phyloP scores from a whole-genome alignment of 2,113 vertebrate species.

The Clarias macrocephalus region DNA sequence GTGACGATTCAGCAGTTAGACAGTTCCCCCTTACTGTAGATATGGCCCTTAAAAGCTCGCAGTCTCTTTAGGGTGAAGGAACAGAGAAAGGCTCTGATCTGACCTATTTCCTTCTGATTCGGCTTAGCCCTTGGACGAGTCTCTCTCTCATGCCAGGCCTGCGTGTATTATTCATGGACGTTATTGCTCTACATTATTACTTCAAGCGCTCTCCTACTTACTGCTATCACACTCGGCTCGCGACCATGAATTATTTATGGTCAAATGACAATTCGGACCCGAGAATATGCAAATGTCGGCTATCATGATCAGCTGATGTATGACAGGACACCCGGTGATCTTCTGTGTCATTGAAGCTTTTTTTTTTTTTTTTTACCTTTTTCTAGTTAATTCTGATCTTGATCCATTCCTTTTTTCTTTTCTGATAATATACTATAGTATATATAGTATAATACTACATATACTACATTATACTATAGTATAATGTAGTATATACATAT shows the following conservation, averaged over 20 bases:
- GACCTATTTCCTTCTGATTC: slow-evolving; percentile 50
- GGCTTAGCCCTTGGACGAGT: slow-evolving; percentile 35
- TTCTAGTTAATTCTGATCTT: slow-evolving; percentile 32
- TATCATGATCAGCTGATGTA: slow-evolving; percentile 70
- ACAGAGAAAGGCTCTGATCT: slow-evolving; percentile 8
- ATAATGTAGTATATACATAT: slow-evolving; percentile 47
- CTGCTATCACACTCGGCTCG: slow-evolving; percentile 60
- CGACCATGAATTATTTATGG: slow-evolving; percentile 70
- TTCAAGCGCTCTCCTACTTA: slow-evolving; percentile 63
- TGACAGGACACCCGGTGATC: slow-evolving; percentile 36
- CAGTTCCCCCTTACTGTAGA: neutral
- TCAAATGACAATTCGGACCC: slow-evolving; percentile 66
- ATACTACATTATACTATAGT: too few species aligned
- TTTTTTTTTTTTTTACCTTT: slow-evolving; percentile 58
- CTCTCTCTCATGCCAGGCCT: slow-evolving; percentile 46
- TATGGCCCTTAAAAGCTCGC: slow-evolving; percentile 5
- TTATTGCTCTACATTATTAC: slow-evolving; percentile 63
- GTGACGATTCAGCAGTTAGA: neutral
- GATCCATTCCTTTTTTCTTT: too few species aligned
- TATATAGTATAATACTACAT: too few species aligned
- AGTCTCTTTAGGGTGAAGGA: slow-evolving; percentile 29
- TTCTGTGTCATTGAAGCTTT: slow-evolving; percentile 30
- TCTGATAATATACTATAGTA: too few species aligned
- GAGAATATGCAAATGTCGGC: slow-evolving; percentile 70
- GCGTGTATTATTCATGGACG: slow-evolving; percentile 69